Percentiles rank a stretch among this genome's conserved stretches.
Conservation (phyloP, 1,140 invertebrate species). For the Drosophila miranda region DNA sequence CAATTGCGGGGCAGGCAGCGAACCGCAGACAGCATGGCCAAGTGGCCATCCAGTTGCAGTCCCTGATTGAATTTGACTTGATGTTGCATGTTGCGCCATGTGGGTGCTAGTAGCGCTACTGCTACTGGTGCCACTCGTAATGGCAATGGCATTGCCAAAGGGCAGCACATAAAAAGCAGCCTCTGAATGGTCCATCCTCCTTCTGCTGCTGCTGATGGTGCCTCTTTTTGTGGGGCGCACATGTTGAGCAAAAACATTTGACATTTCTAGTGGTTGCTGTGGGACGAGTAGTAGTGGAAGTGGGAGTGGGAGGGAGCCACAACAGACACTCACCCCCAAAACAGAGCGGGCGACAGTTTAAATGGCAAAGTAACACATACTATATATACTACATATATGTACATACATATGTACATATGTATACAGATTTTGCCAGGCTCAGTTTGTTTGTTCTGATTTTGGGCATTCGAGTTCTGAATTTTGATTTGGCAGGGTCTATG, state of each 20-base stretch:
- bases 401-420: conserved; percentile 17
- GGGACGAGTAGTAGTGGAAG: not conserved
- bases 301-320: conserved; percentile 7
- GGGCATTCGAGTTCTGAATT: conserved; percentile 7
- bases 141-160: conserved; percentile 17
- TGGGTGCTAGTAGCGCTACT: conserved; percentile 7
- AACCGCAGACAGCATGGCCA: conserved; percentile 54
- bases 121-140: conserved; percentile 7
- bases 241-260: conserved; percentile 50
- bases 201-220: conserved; percentile 1
- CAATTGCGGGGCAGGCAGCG: conserved; percentile 25
- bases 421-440: conserved; percentile 36
- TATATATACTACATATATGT: not conserved
- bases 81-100: conserved; percentile 31
- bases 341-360: conserved; percentile 28
- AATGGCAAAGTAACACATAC: conserved; percentile 47
- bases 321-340: conserved; percentile 21
- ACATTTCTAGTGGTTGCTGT: conserved; percentile 62
- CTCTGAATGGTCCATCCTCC: conserved; percentile 2
- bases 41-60: conserved; percentile 67
- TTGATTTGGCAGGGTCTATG: not conserved
- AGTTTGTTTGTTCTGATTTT: conserved; percentile 11
- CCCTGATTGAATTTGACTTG: conserved; percentile 72
- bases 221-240: conserved; percentile 15
- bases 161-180: conserved; percentile 44